Conservation (phyloP, 2,113 vertebrate species). For the Mesitornis unicolor region DNA sequence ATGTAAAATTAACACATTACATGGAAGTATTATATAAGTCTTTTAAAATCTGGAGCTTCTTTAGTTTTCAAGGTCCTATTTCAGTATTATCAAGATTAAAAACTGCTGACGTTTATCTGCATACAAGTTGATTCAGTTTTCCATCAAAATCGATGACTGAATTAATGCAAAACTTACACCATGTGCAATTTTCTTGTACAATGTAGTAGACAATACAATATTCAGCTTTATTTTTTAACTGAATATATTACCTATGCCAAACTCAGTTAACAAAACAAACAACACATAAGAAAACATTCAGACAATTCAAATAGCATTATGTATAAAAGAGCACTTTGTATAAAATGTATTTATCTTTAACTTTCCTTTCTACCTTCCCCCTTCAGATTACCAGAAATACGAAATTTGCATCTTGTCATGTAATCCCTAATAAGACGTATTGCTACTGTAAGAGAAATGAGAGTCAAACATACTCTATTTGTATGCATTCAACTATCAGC, state of each 20-base stretch:
- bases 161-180: background rate
- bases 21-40: background rate
- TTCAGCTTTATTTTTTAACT: background rate
- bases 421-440: background rate
- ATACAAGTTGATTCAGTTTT: background rate
- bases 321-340: no score
- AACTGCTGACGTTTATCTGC: background rate
- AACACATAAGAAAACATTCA: background rate
- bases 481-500: background rate
- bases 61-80: background rate
- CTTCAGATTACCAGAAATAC: background rate
- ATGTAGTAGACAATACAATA: background rate
- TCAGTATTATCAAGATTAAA: background rate
- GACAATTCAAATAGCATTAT: background rate
- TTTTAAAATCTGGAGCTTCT: background rate
- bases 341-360: slow-evolving; percentile 21
- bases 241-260: background rate
- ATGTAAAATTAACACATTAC: background rate
- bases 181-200: background rate
- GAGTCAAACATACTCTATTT: background rate
- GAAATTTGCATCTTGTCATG: background rate
- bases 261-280: slow-evolving; percentile 10
- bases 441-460: background rate
- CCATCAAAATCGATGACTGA: background rate
- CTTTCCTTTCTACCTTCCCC: background rate